These are phyloP conservation scores for Diprion similis DNA, from an alignment of 1,140 invertebrate genomes.

Conservation along the genomic window DNA sequence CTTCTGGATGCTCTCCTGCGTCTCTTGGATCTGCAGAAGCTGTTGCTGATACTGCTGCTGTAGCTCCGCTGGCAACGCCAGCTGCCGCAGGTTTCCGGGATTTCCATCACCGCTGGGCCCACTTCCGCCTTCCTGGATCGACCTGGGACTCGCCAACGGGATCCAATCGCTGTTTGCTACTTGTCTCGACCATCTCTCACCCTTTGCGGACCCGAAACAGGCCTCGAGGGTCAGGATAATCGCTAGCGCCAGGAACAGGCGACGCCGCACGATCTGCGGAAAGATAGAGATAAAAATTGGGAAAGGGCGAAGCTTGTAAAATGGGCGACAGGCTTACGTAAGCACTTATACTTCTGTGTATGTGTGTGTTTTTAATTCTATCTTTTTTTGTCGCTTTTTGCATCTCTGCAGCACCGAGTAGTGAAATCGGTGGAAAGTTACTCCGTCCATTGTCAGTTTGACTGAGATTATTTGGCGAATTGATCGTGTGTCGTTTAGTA, in stretches of 20 bases:
- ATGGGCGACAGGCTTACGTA: too few species aligned
- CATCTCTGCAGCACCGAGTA: too few species aligned
- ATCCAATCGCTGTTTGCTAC: constrained; percentile 58
- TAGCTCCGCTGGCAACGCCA: constrained; percentile 47
- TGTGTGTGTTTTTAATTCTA: too few species aligned
- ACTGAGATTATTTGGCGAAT: too few species aligned
- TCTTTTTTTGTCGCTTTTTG: too few species aligned
- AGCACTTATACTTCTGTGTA: too few species aligned
- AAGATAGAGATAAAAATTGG: constrained; percentile 11
- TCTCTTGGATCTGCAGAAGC: constrained; percentile 54
- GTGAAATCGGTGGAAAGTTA: too few species aligned
- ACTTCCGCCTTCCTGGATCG: constrained; percentile 24
- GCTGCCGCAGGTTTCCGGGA: constrained; percentile 27
- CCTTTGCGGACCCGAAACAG: constrained; percentile 4
- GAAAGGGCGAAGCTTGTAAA: too few species aligned
- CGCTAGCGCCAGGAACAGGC: not conserved
- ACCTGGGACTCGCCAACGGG: constrained; percentile 48
- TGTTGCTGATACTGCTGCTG: constrained; percentile 57
- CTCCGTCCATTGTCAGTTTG: too few species aligned
- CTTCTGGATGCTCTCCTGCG: constrained; percentile 56
- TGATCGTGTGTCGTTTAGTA: too few species aligned
- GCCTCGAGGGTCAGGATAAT: not conserved
- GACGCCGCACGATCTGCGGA: constrained; percentile 22
- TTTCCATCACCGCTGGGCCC: constrained; percentile 5
- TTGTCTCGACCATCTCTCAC: constrained; percentile 57